These are phyloP conservation scores for Salvelinus namaycush DNA, from an alignment of 2,113 vertebrate genomes.

Conservation along the genomic window DNA sequence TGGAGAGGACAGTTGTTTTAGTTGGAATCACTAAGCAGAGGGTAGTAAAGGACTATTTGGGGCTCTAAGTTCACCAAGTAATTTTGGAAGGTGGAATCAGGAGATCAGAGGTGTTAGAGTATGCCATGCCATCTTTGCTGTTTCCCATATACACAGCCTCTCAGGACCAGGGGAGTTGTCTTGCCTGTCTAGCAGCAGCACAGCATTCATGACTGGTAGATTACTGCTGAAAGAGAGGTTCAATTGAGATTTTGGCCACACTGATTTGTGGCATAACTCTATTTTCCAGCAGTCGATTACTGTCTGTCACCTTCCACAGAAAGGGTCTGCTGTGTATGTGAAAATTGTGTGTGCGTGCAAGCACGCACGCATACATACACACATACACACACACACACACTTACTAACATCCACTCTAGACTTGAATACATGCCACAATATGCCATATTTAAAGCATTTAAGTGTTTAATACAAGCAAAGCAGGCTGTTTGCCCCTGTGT, in stretches of 20 bases:
- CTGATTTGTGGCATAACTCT: conserved; percentile 52
- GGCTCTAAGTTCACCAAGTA: background rate
- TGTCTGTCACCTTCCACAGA: conserved; percentile 48
- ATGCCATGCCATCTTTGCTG: background rate
- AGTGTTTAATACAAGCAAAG: conserved; percentile 57
- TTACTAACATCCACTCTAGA: conserved; percentile 32
- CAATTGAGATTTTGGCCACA: conserved; percentile 54
- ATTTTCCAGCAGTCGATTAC: conserved; percentile 56
- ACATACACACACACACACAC: conserved; percentile 21
- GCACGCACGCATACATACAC: conserved; percentile 39
- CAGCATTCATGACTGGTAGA: conserved; percentile 50
- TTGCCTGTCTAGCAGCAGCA: no score
- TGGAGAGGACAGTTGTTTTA: conserved; percentile 57
- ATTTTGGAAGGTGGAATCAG: background rate
- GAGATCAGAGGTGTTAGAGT: background rate
- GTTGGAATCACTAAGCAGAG: conserved; percentile 63
- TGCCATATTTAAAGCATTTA: conserved; percentile 46
- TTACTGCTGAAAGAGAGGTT: conserved; percentile 39
- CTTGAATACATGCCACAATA: conserved; percentile 46
- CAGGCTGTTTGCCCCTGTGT: conserved; percentile 29
- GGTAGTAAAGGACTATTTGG: conserved; percentile 12
- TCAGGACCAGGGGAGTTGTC: background rate
- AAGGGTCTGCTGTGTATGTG: conserved; percentile 47
- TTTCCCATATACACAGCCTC: background rate
- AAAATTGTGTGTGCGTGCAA: conserved; percentile 20